Conservation (phyloP, 2,888 invertebrate genomes). For the Glyphotaelius pellucidus region DNA sequence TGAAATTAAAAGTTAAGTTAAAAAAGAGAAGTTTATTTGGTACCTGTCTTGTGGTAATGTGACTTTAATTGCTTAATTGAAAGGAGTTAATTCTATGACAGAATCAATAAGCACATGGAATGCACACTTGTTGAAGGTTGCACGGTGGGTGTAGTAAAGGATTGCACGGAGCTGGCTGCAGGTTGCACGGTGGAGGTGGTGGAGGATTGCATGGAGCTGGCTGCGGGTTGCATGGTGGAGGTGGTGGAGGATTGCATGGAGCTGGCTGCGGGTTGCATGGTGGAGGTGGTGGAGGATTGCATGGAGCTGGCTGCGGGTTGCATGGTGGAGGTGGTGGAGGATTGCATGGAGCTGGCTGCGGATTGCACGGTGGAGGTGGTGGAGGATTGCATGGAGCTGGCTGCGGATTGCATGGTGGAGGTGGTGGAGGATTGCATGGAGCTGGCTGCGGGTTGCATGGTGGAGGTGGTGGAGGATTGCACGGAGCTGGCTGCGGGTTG, state of each 20-base stretch:
- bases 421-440: too few relatives aligned
- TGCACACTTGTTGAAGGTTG: neutral
- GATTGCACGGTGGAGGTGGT: neutral
- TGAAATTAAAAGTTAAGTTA: too few relatives aligned
- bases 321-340: neutral
- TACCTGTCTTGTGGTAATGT: too few relatives aligned
- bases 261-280: neutral
- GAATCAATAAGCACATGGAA: neutral
- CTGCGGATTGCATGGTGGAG: neutral
- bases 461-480: too few relatives aligned
- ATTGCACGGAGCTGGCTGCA: neutral
- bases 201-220: neutral
- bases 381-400: constrained; percentile 4
- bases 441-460: too few relatives aligned
- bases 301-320: neutral
- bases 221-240: neutral
- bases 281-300: neutral
- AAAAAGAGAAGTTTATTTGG: too few relatives aligned
- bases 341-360: neutral
- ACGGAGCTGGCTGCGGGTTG: too few relatives aligned
- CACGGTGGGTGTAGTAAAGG: neutral
- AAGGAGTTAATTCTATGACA: too few relatives aligned
- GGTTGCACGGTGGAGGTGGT: neutral
- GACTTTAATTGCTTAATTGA: too few relatives aligned
- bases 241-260: neutral